phyloP scores from a whole-genome alignment of 2,113 vertebrate genomes.

The Spea bombifrons region DNA sequence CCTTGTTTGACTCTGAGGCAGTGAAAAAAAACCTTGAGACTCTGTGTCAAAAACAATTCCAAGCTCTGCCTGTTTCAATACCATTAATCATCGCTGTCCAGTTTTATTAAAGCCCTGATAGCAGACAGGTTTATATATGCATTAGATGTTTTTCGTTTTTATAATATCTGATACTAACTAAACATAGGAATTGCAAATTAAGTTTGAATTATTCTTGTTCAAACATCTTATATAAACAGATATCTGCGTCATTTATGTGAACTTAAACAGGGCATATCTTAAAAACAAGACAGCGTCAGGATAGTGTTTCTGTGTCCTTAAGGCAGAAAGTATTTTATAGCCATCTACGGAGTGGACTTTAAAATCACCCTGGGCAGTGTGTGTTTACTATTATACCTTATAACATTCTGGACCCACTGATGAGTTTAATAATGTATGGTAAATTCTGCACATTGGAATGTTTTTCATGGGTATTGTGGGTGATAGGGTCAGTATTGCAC shows the following conservation, averaged over 20 bases:
- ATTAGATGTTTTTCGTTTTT: no score
- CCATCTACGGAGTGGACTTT: constrained; percentile 46
- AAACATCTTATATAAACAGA: constrained; percentile 48
- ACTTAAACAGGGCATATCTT: constrained; percentile 50
- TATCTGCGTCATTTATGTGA: constrained; percentile 47
- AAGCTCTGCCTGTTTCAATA: no score
- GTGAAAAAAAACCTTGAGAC: no score
- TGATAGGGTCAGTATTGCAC: constrained; percentile 48
- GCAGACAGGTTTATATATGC: no score
- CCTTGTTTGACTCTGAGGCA: no score
- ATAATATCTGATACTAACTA: no score
- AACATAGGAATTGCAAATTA: no score
- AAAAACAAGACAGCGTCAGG: constrained; percentile 52
- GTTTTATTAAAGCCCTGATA: no score
- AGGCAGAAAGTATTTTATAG: constrained; percentile 55
- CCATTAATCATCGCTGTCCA: no score
- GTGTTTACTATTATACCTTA: constrained; percentile 49
- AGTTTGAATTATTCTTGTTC: not conserved
- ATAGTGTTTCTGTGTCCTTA: constrained; percentile 53
- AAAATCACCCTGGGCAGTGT: constrained; percentile 48
- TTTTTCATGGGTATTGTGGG: constrained; percentile 33
- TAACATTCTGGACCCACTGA: constrained; percentile 14
- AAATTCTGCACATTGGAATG: constrained; percentile 50
- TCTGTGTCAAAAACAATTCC: no score
- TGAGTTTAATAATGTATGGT: constrained; percentile 8